Conservation (phyloP, 2,113 vertebrate genomes). For the Cercocebus atys region DNA sequence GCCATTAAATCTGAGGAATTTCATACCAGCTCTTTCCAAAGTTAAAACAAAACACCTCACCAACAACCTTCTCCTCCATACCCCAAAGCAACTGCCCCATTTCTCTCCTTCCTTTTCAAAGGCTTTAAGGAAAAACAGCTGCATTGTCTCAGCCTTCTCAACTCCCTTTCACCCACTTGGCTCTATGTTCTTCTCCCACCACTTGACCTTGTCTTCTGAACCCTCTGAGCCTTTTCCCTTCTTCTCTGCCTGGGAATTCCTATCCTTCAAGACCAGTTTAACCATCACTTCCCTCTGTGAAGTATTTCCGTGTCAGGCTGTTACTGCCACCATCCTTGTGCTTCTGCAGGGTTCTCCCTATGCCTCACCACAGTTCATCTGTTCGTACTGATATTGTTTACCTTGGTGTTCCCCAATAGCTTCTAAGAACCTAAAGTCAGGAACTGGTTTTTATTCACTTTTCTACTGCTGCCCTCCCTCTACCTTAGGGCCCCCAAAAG, state of each 20-base stretch:
- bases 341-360: background rate
- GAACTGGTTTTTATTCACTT: background rate
- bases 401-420: background rate
- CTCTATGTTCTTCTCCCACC: background rate
- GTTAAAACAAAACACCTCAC: background rate
- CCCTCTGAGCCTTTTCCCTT: background rate
- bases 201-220: background rate
- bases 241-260: background rate
- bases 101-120: background rate
- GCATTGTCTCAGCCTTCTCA: background rate
- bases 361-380: background rate
- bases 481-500: background rate
- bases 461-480: background rate
- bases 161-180: background rate
- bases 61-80: background rate
- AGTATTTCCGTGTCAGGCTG: background rate
- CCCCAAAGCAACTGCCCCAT: background rate
- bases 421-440: background rate
- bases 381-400: background rate
- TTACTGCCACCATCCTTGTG: fast-evolving
- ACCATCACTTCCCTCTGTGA: background rate
- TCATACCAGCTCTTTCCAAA: background rate
- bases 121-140: background rate
- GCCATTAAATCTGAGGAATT: background rate
- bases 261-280: background rate